Conservation (phyloP, 2,888 invertebrate species). For the Nemoura dubitans region DNA sequence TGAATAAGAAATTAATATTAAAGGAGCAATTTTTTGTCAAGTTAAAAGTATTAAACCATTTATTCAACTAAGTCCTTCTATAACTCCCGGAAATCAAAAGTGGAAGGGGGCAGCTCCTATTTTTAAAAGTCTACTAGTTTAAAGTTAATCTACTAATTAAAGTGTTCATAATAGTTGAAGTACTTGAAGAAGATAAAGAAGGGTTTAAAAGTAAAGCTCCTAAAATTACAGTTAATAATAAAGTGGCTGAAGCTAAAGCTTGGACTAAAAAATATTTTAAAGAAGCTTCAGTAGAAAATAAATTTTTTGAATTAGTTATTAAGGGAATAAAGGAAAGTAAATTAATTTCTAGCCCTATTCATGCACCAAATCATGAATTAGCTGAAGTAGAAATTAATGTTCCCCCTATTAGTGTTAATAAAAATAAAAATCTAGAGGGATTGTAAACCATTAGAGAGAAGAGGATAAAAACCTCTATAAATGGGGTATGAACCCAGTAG, state of each 20-base stretch:
- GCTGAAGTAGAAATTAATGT: slow-evolving; percentile 64
- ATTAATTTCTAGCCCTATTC: slow-evolving; percentile 73
- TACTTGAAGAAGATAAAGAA: not conserved
- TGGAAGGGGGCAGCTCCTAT: slow-evolving; percentile 64
- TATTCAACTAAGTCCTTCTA: slow-evolving; percentile 57
- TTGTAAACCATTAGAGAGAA: slow-evolving; percentile 65
- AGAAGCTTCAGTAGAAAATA: slow-evolving; percentile 65
- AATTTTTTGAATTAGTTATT: slow-evolving; percentile 64
- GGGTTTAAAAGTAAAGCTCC: slow-evolving; percentile 58
- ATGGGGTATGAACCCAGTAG: slow-evolving; percentile 63
- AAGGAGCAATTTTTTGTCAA: slow-evolving; percentile 72
- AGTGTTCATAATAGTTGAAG: not conserved
- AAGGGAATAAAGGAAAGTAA: slow-evolving; percentile 69
- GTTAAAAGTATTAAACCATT: slow-evolving; percentile 66
- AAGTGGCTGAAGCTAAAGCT: slow-evolving; percentile 67
- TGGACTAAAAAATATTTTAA: slow-evolving; percentile 70
- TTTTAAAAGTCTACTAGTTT: slow-evolving; percentile 53
- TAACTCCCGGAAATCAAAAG: slow-evolving; percentile 68
- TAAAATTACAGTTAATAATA: slow-evolving; percentile 60
- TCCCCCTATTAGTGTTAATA: slow-evolving; percentile 62
- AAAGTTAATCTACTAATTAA: slow-evolving; percentile 58
- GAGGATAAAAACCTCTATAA: slow-evolving; percentile 62
- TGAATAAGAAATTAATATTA: slow-evolving; percentile 60
- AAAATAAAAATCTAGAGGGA: slow-evolving; percentile 65
- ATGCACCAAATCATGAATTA: slow-evolving; percentile 62